A percentile compares a stretch with the other conserved stretches of the same genome.
Conservation (phyloP, 2,888 invertebrate genomes). For the Ophioninae sp. region DNA sequence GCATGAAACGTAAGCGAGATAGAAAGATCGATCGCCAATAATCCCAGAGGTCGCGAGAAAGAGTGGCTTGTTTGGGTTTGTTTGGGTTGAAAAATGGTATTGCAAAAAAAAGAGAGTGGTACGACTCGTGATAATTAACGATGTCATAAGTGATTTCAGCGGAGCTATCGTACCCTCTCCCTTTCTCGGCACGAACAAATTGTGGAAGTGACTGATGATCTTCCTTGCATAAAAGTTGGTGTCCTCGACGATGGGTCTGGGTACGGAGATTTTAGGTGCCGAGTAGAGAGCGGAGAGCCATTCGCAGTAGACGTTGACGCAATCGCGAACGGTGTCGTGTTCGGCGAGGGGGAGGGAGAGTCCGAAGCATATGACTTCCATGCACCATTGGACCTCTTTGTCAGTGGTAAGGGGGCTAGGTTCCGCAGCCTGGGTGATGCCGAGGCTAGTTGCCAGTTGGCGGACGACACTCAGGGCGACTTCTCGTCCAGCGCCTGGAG, state of each 20-base stretch:
- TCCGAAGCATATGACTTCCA: constrained; percentile 95
- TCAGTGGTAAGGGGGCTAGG: constrained; percentile 92
- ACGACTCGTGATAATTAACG: no score
- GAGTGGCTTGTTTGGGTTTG: no score
- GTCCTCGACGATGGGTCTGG: constrained; percentile 92
- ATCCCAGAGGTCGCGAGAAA: no score
- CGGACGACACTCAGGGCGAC: constrained; percentile 91
- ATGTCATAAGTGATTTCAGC: neutral
- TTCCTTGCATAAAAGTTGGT: constrained; percentile 94
- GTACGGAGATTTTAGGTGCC: constrained; percentile 92
- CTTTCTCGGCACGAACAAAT: constrained; percentile 95
- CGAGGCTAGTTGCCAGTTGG: constrained; percentile 87
- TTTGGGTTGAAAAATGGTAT: no score
- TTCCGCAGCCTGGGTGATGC: constrained; percentile 90
- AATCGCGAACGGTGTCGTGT: constrained; percentile 97
- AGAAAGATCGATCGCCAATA: no score
- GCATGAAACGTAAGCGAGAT: no score
- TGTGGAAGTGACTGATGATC: constrained; percentile 96
- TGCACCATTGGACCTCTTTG: constrained; percentile 93
- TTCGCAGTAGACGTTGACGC: constrained; percentile 97
- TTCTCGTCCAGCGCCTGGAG: constrained; percentile 87
- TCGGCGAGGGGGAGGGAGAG: constrained; percentile 94
- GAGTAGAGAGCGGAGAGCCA: constrained; percentile 95
- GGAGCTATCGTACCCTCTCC: constrained; percentile 90
- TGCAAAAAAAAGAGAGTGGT: neutral